phyloP scores from a whole-genome alignment of 2,888 invertebrate genomes.

The Leucoma salicis region DNA sequence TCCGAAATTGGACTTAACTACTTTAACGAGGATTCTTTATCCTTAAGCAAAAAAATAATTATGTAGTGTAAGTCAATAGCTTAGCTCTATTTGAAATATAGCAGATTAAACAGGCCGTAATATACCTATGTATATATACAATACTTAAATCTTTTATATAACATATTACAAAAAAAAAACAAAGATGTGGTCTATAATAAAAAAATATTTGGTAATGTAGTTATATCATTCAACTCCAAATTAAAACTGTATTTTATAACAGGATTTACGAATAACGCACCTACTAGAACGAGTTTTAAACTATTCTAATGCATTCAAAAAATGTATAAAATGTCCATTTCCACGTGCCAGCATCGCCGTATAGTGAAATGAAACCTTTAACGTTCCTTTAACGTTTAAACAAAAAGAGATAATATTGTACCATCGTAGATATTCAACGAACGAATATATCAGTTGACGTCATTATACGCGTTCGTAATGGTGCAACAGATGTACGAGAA shows the following conservation, averaged over 20 bases:
- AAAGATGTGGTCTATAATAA: conserved; percentile 16
- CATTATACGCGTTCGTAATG: conserved; percentile 9
- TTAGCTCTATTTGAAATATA: too few species aligned
- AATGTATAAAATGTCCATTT: background rate
- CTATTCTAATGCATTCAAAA: background rate
- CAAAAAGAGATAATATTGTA: conserved; percentile 27
- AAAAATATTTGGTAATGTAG: background rate
- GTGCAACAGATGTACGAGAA: conserved; percentile 28
- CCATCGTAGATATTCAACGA: conserved; percentile 18
- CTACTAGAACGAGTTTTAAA: conserved; percentile 14
- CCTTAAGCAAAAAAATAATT: too few species aligned
- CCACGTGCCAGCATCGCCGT: background rate
- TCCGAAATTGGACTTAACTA: too few species aligned
- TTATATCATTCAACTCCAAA: background rate
- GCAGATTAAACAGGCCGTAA: too few species aligned
- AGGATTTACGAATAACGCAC: background rate
- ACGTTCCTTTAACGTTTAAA: too few species aligned
- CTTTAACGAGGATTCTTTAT: too few species aligned
- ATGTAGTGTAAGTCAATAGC: too few species aligned
- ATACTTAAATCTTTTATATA: too few species aligned
- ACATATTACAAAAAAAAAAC: too few species aligned
- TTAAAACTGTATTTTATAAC: background rate
- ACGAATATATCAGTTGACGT: conserved; percentile 38
- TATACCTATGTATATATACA: too few species aligned
- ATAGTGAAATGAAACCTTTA: conserved; percentile 7